Conservation (phyloP, 2,888 invertebrate genomes). For the Brachycybe producta region DNA sequence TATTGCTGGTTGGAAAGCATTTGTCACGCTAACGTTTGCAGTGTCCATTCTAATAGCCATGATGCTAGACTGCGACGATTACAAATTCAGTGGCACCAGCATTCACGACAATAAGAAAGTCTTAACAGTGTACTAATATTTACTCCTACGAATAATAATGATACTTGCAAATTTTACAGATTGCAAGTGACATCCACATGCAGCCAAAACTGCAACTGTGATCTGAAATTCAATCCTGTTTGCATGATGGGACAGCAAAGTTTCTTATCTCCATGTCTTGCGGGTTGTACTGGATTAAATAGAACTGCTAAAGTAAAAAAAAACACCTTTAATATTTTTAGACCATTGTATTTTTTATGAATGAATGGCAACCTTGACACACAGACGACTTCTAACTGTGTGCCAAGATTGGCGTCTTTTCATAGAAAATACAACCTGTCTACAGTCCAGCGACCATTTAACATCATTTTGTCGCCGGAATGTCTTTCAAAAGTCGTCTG, state of each 20-base stretch:
- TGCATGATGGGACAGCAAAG: conserved; percentile 1
- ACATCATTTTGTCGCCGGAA: too few relatives aligned
- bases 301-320: too few relatives aligned
- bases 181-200: conserved; percentile 7
- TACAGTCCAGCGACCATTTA: too few relatives aligned
- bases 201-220: conserved; percentile 9
- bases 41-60: conserved; percentile 4
- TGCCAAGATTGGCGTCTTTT: too few relatives aligned
- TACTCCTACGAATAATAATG: not conserved
- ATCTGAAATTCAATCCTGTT: conserved; percentile 3
- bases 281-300: conserved; percentile 7
- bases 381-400: too few relatives aligned
- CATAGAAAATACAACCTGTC: too few relatives aligned
- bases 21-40: not conserved
- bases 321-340: too few relatives aligned
- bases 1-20: not conserved
- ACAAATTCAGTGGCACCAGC: not conserved
- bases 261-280: conserved; percentile 12
- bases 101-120: conserved; percentile 9
- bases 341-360: too few relatives aligned
- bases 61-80: conserved; percentile 1
- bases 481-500: too few relatives aligned
- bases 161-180: not conserved
- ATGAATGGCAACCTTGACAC: too few relatives aligned
- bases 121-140: not conserved